phyloP scores from a whole-genome alignment of 2,888 invertebrate genomes.

The Oxycera nigricornis region DNA sequence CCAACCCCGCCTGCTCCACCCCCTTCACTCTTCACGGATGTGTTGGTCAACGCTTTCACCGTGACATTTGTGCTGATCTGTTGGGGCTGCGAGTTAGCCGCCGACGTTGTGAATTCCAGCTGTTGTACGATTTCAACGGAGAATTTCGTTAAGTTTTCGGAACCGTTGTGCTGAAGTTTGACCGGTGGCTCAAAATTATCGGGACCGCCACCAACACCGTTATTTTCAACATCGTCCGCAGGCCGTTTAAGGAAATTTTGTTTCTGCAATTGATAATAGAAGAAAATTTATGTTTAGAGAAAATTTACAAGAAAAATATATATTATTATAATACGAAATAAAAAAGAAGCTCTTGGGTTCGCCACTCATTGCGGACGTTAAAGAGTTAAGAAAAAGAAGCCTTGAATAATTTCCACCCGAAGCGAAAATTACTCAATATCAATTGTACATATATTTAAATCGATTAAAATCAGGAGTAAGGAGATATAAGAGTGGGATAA shows the following conservation, averaged over 20 bases:
- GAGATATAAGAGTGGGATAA: too few species aligned
- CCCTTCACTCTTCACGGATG: conserved; percentile 63
- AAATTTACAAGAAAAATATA: background rate
- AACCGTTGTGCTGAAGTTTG: conserved; percentile 71
- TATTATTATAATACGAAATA: too few species aligned
- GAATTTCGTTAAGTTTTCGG: conserved; percentile 73
- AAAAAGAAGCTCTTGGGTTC: too few species aligned
- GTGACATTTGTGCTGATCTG: conserved; percentile 93
- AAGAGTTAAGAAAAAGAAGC: too few species aligned
- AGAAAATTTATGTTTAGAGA: background rate
- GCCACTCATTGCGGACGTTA: too few species aligned
- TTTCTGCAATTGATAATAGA: conserved; percentile 68
- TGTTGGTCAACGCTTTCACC: conserved; percentile 80
- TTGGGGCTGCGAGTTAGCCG: conserved; percentile 85
- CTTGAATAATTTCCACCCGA: too few species aligned
- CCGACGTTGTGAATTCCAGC: conserved; percentile 86
- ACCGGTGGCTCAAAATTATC: conserved; percentile 74
- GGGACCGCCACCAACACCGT: conserved; percentile 52
- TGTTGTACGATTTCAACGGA: conserved; percentile 93
- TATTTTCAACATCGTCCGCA: conserved; percentile 68
- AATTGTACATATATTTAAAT: too few species aligned
- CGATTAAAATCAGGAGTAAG: too few species aligned
- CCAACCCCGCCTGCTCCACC: conserved; percentile 49
- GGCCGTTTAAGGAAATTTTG: conserved; percentile 82
- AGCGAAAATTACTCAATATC: too few species aligned